Evolutionary conservation across 2,113 vertebrate species (phyloP).

Genomic region (Stegastes partitus): DNA sequence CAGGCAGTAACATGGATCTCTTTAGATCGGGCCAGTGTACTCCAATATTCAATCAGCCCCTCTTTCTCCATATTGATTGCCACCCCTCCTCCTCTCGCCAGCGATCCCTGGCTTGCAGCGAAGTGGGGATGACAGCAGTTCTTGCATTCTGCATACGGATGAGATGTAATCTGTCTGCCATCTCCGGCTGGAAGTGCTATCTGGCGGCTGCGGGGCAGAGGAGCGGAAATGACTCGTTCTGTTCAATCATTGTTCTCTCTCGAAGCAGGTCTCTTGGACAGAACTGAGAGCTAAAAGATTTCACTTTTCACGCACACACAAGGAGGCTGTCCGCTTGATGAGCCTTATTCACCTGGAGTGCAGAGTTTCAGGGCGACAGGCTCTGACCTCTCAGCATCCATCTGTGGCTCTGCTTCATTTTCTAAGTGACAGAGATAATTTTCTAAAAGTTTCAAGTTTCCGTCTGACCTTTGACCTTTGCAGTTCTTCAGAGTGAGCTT

Average conservation of each 20-base stretch:
- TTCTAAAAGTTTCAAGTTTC: conserved; percentile 5
- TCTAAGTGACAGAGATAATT: conserved; percentile 14
- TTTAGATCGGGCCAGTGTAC: conserved; percentile 49
- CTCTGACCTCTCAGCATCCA: conserved; percentile 9
- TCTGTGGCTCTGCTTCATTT: conserved; percentile 16
- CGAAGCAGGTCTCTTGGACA: conserved; percentile 25
- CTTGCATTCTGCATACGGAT: conserved; percentile 68
- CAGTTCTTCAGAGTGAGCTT: neutral
- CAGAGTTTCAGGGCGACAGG: conserved; percentile 4
- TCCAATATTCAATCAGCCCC: conserved; percentile 59
- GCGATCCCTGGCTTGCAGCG: conserved; percentile 71
- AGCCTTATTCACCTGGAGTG: neutral
- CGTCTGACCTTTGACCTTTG: conserved; percentile 20
- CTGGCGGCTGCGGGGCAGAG: conserved; percentile 15
- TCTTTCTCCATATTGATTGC: conserved; percentile 71
- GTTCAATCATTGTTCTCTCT: conserved; percentile 61
- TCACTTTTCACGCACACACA: conserved; percentile 14
- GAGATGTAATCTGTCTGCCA: conserved; percentile 68
- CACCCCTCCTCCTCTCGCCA: conserved; percentile 34
- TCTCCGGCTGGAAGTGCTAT: conserved; percentile 68
- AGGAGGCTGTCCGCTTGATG: conserved; percentile 6
- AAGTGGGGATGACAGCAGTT: conserved; percentile 56
- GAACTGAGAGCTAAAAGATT: conserved; percentile 21
- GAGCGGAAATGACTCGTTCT: conserved; percentile 69
- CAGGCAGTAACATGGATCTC: conserved; percentile 49